Conservation (phyloP, 2,888 invertebrate species). For the Digitonthophagus gazella region DNA sequence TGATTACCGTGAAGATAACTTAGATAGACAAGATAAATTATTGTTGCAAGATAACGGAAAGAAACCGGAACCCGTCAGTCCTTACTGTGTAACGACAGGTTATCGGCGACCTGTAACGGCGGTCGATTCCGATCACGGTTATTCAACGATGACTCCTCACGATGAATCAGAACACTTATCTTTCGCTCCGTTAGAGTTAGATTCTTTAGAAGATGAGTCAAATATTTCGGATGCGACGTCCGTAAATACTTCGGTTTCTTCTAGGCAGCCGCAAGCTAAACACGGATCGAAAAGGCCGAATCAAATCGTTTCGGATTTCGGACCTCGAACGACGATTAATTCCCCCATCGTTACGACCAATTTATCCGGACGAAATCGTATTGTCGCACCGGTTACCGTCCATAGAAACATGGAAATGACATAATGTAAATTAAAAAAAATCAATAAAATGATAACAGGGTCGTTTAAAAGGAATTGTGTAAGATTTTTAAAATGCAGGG, state of each 20-base stretch:
- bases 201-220: constrained; percentile 56
- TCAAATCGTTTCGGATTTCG: background rate
- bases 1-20: constrained; percentile 62
- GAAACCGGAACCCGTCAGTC: constrained; percentile 69
- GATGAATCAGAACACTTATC: constrained; percentile 85
- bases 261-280: constrained; percentile 36
- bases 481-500: background rate
- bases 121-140: constrained; percentile 90
- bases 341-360: constrained; percentile 34
- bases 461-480: constrained; percentile 9
- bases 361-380: constrained; percentile 55
- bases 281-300: background rate
- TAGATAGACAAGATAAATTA: constrained; percentile 66
- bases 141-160: constrained; percentile 91
- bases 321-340: constrained; percentile 34
- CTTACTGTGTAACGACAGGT: constrained; percentile 81
- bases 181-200: constrained; percentile 67
- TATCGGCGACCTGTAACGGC: constrained; percentile 74
- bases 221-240: constrained; percentile 63
- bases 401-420: constrained; percentile 85
- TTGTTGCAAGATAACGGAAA: constrained; percentile 57
- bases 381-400: constrained; percentile 86
- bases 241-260: constrained; percentile 54
- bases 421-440: constrained; percentile 44
- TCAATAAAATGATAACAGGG: background rate